Percentiles rank a stretch among this genome's conserved stretches.
phyloP scores from a whole-genome alignment of 2,888 invertebrate species.

The Pammene fasciana region DNA sequence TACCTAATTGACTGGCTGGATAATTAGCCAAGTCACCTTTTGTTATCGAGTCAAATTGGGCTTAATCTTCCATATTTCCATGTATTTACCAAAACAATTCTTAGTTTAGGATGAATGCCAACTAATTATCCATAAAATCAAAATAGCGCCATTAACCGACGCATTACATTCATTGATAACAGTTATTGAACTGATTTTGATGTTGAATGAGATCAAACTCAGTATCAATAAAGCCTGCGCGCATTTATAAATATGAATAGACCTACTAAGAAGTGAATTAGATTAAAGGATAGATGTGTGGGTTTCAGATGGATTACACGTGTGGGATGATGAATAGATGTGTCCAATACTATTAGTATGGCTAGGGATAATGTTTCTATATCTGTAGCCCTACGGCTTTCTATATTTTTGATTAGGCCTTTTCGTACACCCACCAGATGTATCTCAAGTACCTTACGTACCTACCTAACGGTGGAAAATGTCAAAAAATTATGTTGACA shows the following conservation, averaged over 20 bases:
- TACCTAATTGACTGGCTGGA: no score
- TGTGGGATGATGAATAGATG: constrained; percentile 3
- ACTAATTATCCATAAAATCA: not conserved
- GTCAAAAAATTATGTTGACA: no score
- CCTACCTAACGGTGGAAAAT: no score
- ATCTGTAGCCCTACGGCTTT: no score
- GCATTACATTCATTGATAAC: constrained; percentile 2
- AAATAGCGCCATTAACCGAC: not conserved
- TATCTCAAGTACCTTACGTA: no score
- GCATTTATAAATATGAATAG: not conserved
- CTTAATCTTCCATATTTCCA: no score
- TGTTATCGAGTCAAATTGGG: no score
- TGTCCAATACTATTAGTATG: not conserved
- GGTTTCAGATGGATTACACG: not conserved
- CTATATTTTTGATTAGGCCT: no score
- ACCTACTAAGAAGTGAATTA: constrained; percentile 1
- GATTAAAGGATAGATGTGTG: not conserved
- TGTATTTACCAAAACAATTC: no score
- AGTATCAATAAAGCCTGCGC: not conserved
- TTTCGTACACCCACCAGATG: no score
- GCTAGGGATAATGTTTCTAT: not conserved
- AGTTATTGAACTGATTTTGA: not conserved
- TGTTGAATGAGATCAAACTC: constrained; percentile 4
- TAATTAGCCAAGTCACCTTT: no score
- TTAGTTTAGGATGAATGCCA: not conserved